These are phyloP conservation scores for Limnothrissa miodon DNA, from an alignment of 2,113 vertebrate species.

Conservation along the genomic window DNA sequence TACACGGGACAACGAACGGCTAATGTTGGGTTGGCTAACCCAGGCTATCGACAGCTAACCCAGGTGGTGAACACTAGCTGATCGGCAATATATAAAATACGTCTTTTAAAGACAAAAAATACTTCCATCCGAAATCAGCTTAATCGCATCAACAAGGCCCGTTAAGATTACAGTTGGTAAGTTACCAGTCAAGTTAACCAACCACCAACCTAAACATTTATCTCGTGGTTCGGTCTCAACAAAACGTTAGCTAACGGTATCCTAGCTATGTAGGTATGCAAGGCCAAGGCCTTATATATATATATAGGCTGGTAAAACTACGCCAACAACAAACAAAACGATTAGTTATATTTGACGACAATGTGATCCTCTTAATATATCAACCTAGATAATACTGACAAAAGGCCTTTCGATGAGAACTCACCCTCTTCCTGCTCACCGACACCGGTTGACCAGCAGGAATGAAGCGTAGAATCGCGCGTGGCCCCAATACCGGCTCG, in stretches of 20 bases:
- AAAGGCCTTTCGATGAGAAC: neutral
- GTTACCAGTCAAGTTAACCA: neutral
- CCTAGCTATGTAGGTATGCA: neutral
- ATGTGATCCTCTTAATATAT: neutral
- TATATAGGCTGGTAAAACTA: neutral
- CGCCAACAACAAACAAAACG: neutral
- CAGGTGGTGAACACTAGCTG: neutral
- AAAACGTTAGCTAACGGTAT: neutral
- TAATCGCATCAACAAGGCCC: neutral
- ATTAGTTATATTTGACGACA: neutral
- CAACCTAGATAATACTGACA: neutral
- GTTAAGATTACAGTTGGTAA: neutral
- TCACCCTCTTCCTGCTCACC: slow-evolving; percentile 10
- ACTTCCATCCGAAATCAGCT: neutral
- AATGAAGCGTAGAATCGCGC: slow-evolving; percentile 10
- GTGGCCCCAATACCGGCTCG: slow-evolving; percentile 40
- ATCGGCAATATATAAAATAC: neutral
- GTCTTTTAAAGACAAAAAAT: too few species aligned
- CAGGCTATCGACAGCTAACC: too few species aligned
- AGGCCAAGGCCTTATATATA: neutral
- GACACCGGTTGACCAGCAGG: slow-evolving; percentile 15
- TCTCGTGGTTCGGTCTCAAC: neutral
- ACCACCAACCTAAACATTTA: neutral
- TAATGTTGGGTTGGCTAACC: neutral
- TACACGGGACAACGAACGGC: neutral